These are phyloP conservation scores for Eurytemora carolleeae DNA, from an alignment of 1,140 invertebrate genomes.

Conservation along the genomic window DNA sequence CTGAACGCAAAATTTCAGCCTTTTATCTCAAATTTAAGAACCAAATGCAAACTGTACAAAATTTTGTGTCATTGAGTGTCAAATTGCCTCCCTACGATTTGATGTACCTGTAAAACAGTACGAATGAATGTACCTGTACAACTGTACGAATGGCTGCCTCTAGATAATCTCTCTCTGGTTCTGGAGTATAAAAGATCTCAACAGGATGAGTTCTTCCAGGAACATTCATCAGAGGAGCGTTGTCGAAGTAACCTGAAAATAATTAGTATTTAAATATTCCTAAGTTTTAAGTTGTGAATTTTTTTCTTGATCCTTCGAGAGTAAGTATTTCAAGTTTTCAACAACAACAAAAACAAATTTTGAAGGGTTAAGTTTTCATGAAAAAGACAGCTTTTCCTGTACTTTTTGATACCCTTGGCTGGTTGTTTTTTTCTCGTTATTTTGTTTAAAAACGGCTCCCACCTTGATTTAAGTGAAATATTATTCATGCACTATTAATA, in stretches of 20 bases:
- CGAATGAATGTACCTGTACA: constrained; percentile 45
- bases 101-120: constrained; percentile 26
- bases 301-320: neutral
- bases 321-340: no score
- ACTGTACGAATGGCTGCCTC: constrained; percentile 97
- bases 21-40: no score
- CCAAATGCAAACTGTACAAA: constrained; percentile 15
- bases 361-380: no score
- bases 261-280: constrained; percentile 29
- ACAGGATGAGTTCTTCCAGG: constrained; percentile 89
- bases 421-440: neutral
- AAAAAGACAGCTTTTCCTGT: constrained; percentile 1
- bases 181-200: constrained; percentile 97
- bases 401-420: neutral
- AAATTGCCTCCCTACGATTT: no score
- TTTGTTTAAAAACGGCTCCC: neutral
- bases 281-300: neutral
- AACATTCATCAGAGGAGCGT: constrained; percentile 94
- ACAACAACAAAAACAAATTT: no score
- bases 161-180: constrained; percentile 92
- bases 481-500: no score
- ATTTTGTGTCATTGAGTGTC: no score
- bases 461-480: neutral
- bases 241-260: constrained; percentile 96
- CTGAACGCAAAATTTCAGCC: no score